Base-by-base conservation (phyloP, 2,113 vertebrate genomes). In the Ellobius talpinus region DNA sequence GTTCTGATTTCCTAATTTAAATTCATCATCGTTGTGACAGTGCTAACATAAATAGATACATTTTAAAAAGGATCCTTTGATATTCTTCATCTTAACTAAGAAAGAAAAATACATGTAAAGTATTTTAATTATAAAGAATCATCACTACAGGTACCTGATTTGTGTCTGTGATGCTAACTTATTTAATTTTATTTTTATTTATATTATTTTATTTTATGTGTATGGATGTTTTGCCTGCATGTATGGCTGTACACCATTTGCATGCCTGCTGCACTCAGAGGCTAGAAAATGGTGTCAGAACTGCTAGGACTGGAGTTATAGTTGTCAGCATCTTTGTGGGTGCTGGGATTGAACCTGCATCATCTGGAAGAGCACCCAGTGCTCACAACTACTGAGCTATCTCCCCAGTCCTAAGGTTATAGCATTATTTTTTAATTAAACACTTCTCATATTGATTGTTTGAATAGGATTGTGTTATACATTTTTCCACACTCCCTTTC, bases 1-100 rank as follows among this genome's bases (percentile, higher is more conserved):
- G 24, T 68, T 79, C 88, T 89, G 47, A 68, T 87, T 68, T 86
- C 33, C 47, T 73, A n/a, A 42, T 94, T 89, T 85, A 61, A 70
- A 45, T 61, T 26, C 31, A 52, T 45, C 36, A 45, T 86, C 19
- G 86, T n/a, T 68, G 63, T 68, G 73, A 87, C 12, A 61, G 24
- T 26, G 45, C 78, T 47, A 92, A 29, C 68, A 47, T 74, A 77
- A 16, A 65, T 7, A 94, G 58, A 76, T 61, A 8, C 47, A 76
- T 90, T 68, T 61, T 70, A 19, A 23, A 45, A 87, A n/a, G 13
- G 21, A 63, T 8, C 9, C 58, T 63, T 87, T n/a, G 31, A 7
- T 70, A 58, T 74, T 90, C 42, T 42, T 89, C 65, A 87, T 2
- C 6, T 74, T 87, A 50, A 74, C 79, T 42, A 68, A 39, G 16